Percentiles rank a stretch among this genome's conserved stretches.
phyloP scores from a whole-genome alignment of 1,140 invertebrate genomes.

The Zophobas atratus region DNA sequence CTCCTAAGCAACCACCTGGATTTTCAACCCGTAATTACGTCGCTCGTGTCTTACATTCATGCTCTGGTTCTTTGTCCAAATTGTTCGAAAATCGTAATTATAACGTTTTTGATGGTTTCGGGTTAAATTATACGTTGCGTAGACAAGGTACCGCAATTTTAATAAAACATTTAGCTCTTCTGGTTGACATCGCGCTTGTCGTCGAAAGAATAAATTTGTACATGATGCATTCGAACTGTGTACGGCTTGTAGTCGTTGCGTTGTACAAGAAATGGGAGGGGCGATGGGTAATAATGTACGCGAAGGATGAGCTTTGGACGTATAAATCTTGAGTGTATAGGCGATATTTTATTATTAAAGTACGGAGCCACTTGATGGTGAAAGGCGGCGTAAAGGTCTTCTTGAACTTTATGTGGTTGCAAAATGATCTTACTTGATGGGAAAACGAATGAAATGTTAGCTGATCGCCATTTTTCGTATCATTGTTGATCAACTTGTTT shows the following conservation, averaged over 20 bases:
- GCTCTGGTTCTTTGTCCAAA: constrained; percentile 41
- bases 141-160: constrained; percentile 12
- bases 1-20: constrained; percentile 2
- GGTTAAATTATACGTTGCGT: constrained; percentile 35
- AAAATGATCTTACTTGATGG: not conserved
- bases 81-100: constrained; percentile 29
- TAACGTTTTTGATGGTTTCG: constrained; percentile 20
- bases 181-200: constrained; percentile 18
- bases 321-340: constrained; percentile 23
- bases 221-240: not conserved
- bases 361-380: not conserved
- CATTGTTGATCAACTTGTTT: no score
- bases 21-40: not conserved
- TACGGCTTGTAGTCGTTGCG: constrained; percentile 2
- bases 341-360: constrained; percentile 23
- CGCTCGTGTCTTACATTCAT: constrained; percentile 40
- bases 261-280: constrained; percentile 10
- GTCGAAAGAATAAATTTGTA: not conserved
- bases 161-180: constrained; percentile 11
- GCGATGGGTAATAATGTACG: not conserved
- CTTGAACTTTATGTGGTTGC: constrained; percentile 3
- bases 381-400: constrained; percentile 3
- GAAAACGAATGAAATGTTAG: not conserved
- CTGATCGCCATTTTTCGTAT: no score
- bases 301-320: constrained; percentile 28